phyloP scores from a whole-genome alignment of 2,113 vertebrate genomes.

The Porphyrio hochstetteri region DNA sequence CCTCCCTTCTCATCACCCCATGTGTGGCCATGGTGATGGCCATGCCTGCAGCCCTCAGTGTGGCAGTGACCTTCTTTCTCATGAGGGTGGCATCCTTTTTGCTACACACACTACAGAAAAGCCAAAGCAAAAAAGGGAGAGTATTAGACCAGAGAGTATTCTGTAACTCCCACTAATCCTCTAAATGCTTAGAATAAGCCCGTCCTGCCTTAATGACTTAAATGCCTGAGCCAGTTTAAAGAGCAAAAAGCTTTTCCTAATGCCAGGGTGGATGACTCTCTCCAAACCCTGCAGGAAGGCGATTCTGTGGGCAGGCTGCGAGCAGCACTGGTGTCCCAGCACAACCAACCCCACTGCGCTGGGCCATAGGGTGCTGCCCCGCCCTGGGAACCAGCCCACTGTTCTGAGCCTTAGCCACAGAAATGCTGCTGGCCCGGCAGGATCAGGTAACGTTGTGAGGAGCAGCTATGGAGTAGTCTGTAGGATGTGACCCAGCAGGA shows the following conservation, averaged over 20 bases:
- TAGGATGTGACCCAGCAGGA: not conserved
- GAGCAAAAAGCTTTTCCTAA: conserved; percentile 38
- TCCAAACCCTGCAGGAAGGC: not conserved
- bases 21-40: not conserved
- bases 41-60: not conserved
- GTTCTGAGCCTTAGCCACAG: not conserved
- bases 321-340: accelerated
- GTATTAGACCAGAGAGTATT: not conserved
- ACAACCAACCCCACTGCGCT: not conserved
- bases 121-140: not conserved
- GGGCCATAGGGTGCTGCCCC: accelerated
- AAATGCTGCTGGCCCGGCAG: not conserved
- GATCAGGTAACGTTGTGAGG: not conserved
- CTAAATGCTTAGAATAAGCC: conserved; percentile 43
- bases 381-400: not conserved
- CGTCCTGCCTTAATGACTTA: conserved; percentile 54
- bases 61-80: not conserved
- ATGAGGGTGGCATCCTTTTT: not conserved
- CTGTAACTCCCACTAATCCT: conserved; percentile 33
- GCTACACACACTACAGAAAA: not conserved
- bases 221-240: conserved; percentile 27
- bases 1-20: not conserved
- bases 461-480: not conserved
- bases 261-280: not conserved
- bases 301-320: not conserved